Evolutionary conservation across 2,888 invertebrate genomes (phyloP).

Genomic region (Melanargia galathea): DNA sequence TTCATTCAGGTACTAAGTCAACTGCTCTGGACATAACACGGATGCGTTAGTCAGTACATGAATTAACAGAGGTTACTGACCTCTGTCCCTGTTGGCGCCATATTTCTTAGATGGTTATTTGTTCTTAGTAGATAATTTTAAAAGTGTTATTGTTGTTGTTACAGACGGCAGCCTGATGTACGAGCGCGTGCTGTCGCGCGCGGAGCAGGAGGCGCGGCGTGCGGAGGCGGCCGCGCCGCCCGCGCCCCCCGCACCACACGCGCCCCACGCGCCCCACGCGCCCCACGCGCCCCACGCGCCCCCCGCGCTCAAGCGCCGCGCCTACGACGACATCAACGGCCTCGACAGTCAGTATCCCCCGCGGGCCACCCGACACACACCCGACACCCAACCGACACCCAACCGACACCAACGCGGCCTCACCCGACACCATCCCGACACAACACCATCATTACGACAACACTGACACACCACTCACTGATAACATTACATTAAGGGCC

Average conservation of each 20-base stretch:
- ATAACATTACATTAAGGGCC: too few species aligned
- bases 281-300: conserved; percentile 56
- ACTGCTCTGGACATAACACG: too few species aligned
- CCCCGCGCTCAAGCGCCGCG: conserved; percentile 88
- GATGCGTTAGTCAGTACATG: too few species aligned
- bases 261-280: conserved; percentile 85
- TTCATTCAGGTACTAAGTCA: too few species aligned
- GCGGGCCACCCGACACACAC: background rate
- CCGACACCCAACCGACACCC: background rate
- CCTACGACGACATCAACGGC: conserved; percentile 94
- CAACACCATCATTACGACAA: background rate
- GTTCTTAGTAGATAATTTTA: too few species aligned
- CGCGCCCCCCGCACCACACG: conserved; percentile 55
- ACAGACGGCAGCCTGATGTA: conserved; percentile 92
- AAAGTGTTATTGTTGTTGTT: background rate
- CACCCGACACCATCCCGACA: background rate
- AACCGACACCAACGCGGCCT: background rate
- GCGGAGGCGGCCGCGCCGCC: conserved; percentile 60
- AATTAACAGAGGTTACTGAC: too few species aligned
- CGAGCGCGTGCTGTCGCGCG: conserved; percentile 92
- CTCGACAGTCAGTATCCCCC: conserved; percentile 88
- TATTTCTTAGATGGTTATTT: too few species aligned
- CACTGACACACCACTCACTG: background rate
- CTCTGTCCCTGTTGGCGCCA: too few species aligned
- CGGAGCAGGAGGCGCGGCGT: conserved; percentile 85